Evolutionary conservation across 2,113 vertebrate species (phyloP), one percentile per base, ranked within the genome.

Genomic region (Nyctibius bracteatus): DNA sequence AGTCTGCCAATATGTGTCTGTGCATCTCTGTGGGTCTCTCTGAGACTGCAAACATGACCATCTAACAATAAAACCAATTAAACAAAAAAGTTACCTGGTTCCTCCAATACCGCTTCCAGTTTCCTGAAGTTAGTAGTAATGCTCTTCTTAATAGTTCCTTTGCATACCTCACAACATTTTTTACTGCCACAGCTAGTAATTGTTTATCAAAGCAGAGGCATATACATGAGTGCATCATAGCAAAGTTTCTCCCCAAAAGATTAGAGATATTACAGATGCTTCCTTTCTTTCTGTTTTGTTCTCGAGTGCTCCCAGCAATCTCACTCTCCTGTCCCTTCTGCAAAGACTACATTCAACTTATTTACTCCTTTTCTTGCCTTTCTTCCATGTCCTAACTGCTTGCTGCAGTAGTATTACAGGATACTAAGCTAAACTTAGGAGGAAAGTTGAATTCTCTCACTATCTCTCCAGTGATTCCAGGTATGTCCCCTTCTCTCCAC

Each of bases 401-500:
- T 46, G 6, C 16, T 28, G 6, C 4, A 59, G 9, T 2, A 4
- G 1, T 9, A 62, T 24, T 10, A 17, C 6, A 65, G 5, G 2
- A 52, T 7, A 33, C 8, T 13, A 49, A 74, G 2, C 25, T 49
- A 67, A 86, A 84, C 7, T 55, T 23, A 30, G 3, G 43, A 73
- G 2, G 3, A 39, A 47, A 47, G 2, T 14, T 33, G 3, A 57
- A 43, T 17, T 21, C 0, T 2, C 10, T 4, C 16, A 2, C 11
- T 43, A 1, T 5, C 3, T 16, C 8, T 22, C 39, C 21, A 10
- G 17, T 5, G 23, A 27, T 21, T 13, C 4, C 21, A 25, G 6
- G 2, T 11, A 9, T 8, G 0, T 8, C 13, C 52, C 49, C 11
- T 10, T 2, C 9, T 54, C 28, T 43, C 15, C 71, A 43, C 0